A percentile compares a stretch with the other conserved stretches of the same genome.
Conservation (phyloP, 2,113 vertebrate genomes). For the Tetrao urogallus region DNA sequence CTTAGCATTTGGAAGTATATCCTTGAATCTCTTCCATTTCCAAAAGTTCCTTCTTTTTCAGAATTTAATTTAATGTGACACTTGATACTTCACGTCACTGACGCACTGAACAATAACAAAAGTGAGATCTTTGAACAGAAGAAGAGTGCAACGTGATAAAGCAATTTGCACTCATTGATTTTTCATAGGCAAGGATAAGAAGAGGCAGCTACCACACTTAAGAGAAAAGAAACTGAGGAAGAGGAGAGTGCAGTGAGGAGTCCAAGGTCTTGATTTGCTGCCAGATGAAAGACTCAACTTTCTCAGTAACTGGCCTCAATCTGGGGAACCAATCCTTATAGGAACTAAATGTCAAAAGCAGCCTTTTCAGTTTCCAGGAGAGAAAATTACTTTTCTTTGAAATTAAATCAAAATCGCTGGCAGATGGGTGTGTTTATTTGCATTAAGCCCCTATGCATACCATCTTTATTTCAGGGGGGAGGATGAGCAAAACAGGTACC, state of each 20-base stretch:
- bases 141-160: fast-evolving
- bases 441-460: neutral
- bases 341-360: neutral
- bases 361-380: neutral
- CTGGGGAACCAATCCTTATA: neutral
- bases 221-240: slow-evolving; percentile 15
- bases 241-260: neutral
- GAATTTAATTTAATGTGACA: neutral
- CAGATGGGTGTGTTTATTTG: neutral
- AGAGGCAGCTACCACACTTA: neutral
- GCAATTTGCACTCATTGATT: neutral
- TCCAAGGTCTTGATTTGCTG: neutral
- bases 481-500: fast-evolving
- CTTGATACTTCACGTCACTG: fast-evolving
- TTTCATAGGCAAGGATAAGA: neutral
- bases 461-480: neutral
- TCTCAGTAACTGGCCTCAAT: neutral
- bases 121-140: neutral
- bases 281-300: neutral
- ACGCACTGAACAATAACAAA: neutral
- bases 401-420: neutral
- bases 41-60: neutral
- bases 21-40: neutral
- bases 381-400: fast-evolving
- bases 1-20: neutral